phyloP scores from a whole-genome alignment of 2,113 vertebrate genomes.

The Hyaena hyaena region DNA sequence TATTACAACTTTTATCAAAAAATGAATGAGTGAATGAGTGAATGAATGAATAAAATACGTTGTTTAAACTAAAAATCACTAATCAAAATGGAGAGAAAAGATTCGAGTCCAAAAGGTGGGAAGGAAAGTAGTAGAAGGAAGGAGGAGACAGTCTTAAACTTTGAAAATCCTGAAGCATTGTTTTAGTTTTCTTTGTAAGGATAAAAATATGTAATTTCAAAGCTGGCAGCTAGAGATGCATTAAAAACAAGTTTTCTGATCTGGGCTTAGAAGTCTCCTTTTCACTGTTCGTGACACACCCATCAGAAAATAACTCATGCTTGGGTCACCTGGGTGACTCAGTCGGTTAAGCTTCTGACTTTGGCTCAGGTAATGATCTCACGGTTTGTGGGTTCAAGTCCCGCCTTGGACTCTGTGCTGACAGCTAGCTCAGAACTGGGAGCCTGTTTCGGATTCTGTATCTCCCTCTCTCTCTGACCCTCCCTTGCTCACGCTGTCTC shows the following conservation, averaged over 20 bases:
- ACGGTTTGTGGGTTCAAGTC: too few relatives aligned
- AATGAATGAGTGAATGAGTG: neutral
- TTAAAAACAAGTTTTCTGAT: conserved; percentile 14
- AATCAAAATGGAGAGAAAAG: conserved; percentile 18
- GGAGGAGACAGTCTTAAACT: neutral
- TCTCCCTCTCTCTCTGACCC: too few relatives aligned
- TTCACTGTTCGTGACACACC: neutral
- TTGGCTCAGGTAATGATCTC: too few relatives aligned
- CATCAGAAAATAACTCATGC: conserved; percentile 13
- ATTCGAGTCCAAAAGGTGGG: neutral
- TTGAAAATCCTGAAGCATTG: neutral
- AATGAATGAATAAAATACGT: neutral
- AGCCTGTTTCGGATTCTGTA: too few relatives aligned
- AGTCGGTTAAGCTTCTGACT: too few relatives aligned
- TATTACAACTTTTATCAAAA: neutral
- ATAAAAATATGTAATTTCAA: conserved; percentile 30
- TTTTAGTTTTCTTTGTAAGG: conserved; percentile 15
- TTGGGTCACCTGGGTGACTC: neutral
- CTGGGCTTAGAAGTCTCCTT: neutral
- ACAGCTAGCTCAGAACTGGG: too few relatives aligned
- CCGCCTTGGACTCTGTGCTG: too few relatives aligned
- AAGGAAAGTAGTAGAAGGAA: neutral
- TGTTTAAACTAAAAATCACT: conserved; percentile 32
- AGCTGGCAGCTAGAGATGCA: neutral
- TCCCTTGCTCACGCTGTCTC: too few relatives aligned